Evolutionary conservation across 2,113 vertebrate species (phyloP).

Genomic region (Cynocephalus volans): DNA sequence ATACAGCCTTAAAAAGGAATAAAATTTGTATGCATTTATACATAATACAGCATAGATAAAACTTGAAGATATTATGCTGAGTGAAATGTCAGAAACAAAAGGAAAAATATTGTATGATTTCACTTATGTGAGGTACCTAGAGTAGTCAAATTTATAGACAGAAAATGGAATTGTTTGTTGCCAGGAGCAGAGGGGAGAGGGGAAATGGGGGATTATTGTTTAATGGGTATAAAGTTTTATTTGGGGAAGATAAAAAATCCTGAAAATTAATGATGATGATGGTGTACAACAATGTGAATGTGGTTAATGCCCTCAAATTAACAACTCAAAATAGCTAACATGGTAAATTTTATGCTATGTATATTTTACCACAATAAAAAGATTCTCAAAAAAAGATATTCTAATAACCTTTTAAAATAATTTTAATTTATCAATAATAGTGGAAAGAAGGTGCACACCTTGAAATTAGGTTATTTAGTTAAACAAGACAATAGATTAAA

Average conservation of each 20-base stretch:
- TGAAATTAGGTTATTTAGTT: background rate
- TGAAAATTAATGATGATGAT: background rate
- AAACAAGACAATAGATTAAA: background rate
- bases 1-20: background rate
- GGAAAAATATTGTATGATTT: background rate
- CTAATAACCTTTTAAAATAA: background rate
- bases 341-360: background rate
- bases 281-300: background rate
- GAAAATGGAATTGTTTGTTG: background rate
- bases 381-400: background rate
- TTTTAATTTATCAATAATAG: background rate
- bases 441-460: background rate
- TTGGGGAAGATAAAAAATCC: background rate
- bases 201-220: background rate
- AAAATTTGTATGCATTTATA: background rate
- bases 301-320: background rate
- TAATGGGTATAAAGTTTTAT: background rate
- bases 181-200: fast-evolving
- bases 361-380: background rate
- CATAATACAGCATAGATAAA: background rate
- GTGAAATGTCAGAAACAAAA: background rate
- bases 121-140: background rate
- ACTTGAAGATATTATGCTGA: background rate
- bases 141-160: background rate
- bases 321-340: background rate